Base-by-base conservation (phyloP, 2,113 vertebrate species). In the Melanostigma gelatinosum region DNA sequence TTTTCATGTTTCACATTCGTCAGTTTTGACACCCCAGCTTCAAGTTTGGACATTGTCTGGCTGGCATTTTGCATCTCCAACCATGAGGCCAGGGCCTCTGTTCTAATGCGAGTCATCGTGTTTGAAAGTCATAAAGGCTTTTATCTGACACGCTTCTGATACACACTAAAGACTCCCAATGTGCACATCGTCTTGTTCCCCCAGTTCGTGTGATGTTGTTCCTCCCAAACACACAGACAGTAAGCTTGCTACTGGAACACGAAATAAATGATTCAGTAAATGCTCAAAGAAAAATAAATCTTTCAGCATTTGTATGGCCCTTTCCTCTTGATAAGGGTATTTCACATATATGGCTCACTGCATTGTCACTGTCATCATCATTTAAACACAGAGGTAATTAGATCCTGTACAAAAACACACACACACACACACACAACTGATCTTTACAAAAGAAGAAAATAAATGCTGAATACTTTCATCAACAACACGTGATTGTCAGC, bases 331-430 rank as follows among this genome's bases (percentile, higher is more conserved):
- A 83, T 64, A 72, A 89, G 69, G 40, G 48, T 75, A 72, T 77
- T 83, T 92, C 13, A 91, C 85, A 87, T 86, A 85, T 88, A 92
- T 91, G 88, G 89, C 91, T 93, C 88, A 89, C 83, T 76, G 72
- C 58, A 85, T 70, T 52, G 55, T 79, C 77, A 72, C 77, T 65
- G 29, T 82, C 34, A 34, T 34, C 46, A 76, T 88, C 62, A 62
- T 86, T 80, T 79, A 65, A 90, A 91, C 87, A 91, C 79, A 90
- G 89, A 93, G 92, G 91, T 91, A 92, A 89, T 89, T 72, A 80
- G 83, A 84, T 88, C 36, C 79, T 90, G 82, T 92, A 91, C 88
- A 92, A 87, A 91, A 85, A 46, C 46, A 48, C 48, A 8, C 8
- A 22, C 46, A 8, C 48, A 38, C 61, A 36, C 54, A 71, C 79